Percentiles rank a stretch among this genome's conserved stretches.
These are phyloP conservation scores for Galeopterus variegatus DNA, from an alignment of 2,113 vertebrate species.

Conservation along the genomic window DNA sequence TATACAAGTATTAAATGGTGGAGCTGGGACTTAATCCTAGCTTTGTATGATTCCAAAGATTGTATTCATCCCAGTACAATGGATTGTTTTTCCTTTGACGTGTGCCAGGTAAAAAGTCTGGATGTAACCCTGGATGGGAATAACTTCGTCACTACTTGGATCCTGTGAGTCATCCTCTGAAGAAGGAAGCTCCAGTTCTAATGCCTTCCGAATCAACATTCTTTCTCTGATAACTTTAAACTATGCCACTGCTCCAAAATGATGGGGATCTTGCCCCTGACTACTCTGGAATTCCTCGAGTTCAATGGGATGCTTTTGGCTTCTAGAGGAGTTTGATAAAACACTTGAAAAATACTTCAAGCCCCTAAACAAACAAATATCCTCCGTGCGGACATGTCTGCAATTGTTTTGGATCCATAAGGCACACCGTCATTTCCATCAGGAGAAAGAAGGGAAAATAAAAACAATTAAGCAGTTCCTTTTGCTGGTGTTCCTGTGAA, in stretches of 20 bases:
- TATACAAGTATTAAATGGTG: neutral
- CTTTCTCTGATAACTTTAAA: constrained; percentile 61
- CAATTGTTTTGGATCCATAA: constrained; percentile 62
- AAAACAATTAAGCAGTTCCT: constrained; percentile 78
- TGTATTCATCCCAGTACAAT: neutral
- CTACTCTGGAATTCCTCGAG: constrained; percentile 25
- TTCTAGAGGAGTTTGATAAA: neutral
- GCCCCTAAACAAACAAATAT: constrained; percentile 48
- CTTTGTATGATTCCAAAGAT: constrained; percentile 14
- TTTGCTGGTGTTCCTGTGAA: constrained; percentile 53
- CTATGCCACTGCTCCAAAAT: neutral
- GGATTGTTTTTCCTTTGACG: constrained; percentile 55
- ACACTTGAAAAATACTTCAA: constrained; percentile 48
- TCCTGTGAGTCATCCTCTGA: constrained; percentile 70
- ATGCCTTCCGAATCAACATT: constrained; percentile 65
- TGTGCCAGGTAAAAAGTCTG: constrained; percentile 64
- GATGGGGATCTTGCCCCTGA: neutral
- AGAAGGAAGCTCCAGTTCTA: constrained; percentile 62
- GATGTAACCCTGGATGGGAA: constrained; percentile 19
- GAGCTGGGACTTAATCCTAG: neutral
- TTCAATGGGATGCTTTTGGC: constrained; percentile 13
- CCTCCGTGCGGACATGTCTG: constrained; percentile 14
- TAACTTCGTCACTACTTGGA: constrained; percentile 24
- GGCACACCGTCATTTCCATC: constrained; percentile 64
- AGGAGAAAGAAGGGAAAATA: constrained; percentile 77